Conservation (phyloP, 2,888 invertebrate species). For the Stratiomys singularior region DNA sequence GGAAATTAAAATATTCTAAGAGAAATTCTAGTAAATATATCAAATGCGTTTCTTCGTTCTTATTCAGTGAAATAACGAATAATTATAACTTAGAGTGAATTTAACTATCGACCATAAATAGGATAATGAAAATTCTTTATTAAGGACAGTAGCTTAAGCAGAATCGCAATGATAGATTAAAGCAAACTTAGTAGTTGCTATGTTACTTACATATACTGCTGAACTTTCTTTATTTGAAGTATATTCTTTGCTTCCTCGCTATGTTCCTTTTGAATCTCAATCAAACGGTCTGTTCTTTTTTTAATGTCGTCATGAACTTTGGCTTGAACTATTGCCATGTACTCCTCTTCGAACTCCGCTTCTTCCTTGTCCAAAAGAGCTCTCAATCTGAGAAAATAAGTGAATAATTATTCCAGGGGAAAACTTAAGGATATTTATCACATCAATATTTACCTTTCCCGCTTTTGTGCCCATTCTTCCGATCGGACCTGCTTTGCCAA, state of each 20-base stretch:
- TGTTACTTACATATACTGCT: constrained; percentile 45
- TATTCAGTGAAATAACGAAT: too few species aligned
- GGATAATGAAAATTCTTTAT: background rate
- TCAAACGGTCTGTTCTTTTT: constrained; percentile 17
- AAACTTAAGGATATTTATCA: background rate
- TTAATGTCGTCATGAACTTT: constrained; percentile 29
- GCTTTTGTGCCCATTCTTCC: constrained; percentile 31
- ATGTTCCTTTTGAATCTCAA: constrained; percentile 35
- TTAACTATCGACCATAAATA: background rate
- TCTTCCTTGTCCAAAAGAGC: constrained; percentile 36
- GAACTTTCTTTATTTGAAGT: constrained; percentile 47
- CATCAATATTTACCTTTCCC: constrained; percentile 36
- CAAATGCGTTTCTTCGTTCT: too few species aligned
- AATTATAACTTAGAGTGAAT: too few species aligned
- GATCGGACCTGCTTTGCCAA: constrained; percentile 24
- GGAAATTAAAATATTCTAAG: background rate
- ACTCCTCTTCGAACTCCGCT: constrained; percentile 38
- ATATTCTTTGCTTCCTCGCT: constrained; percentile 35
- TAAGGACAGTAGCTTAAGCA: background rate
- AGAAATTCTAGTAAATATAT: too few species aligned
- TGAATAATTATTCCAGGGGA: background rate
- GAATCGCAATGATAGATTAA: background rate
- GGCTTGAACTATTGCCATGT: constrained; percentile 33
- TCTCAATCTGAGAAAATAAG: constrained; percentile 36
- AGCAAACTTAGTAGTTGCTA: background rate